Conservation (phyloP, 2,797 vertebrate species). For the Poeciliopsis gracilis region DNA sequence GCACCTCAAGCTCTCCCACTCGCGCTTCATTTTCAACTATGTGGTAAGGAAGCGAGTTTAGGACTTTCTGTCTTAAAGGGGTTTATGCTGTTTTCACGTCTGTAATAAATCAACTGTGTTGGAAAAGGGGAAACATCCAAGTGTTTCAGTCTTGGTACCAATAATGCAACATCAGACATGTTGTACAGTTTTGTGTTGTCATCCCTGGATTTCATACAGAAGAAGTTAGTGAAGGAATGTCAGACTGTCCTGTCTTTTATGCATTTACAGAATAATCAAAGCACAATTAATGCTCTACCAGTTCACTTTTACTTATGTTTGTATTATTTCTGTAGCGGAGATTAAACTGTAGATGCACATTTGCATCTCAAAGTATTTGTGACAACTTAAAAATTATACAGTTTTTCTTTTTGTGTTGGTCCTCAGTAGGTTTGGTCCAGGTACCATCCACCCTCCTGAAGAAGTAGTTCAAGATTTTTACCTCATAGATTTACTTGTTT, state of each 20-base stretch:
- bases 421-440: not conserved
- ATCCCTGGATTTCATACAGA: not conserved
- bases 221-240: not conserved
- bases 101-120: not conserved
- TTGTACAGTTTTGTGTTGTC: not conserved
- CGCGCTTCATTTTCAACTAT: constrained; percentile 98
- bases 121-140: not conserved
- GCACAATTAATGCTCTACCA: not conserved
- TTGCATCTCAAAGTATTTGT: not conserved
- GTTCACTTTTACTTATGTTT: not conserved
- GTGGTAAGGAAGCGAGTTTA: constrained; percentile 83
- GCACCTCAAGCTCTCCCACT: constrained; percentile 98
- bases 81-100: not conserved
- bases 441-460: not conserved
- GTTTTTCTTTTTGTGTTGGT: not conserved
- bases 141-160: not conserved
- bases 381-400: not conserved
- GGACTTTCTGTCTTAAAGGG: not conserved
- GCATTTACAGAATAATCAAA: not conserved
- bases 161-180: not conserved
- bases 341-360: not conserved
- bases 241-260: not conserved
- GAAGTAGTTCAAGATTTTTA: not conserved
- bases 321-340: not conserved
- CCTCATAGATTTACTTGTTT: not conserved